A percentile compares a stretch with the other conserved stretches of the same genome.
Conservation (phyloP, 1,140 invertebrate genomes). For the Sycobia sp. region DNA sequence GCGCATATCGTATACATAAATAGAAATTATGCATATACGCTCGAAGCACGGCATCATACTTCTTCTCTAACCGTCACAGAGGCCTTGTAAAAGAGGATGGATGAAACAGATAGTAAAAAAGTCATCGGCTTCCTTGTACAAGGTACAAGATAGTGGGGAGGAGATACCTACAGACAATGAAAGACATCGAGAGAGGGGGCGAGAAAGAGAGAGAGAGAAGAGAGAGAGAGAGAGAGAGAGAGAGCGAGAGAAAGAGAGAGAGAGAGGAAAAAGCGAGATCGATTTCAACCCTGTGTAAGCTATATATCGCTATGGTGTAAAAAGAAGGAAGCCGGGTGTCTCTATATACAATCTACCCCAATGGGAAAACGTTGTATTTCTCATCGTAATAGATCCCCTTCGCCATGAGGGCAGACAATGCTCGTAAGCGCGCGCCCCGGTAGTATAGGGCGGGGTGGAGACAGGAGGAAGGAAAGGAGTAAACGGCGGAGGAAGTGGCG, state of each 20-base stretch:
- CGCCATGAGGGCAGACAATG: slow-evolving; percentile 20
- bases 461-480: neutral
- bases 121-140: too few species aligned
- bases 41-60: slow-evolving; percentile 22
- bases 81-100: too few species aligned
- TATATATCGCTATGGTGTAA: slow-evolving; percentile 22
- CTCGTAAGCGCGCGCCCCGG: slow-evolving; percentile 1
- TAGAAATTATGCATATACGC: slow-evolving; percentile 7
- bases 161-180: neutral
- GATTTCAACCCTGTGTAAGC: slow-evolving; percentile 3
- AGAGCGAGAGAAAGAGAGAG: too few species aligned
- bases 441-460: neutral
- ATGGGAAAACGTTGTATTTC: slow-evolving; percentile 35
- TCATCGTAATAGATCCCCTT: slow-evolving; percentile 25
- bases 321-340: slow-evolving; percentile 10
- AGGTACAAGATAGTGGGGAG: neutral
- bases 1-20: slow-evolving; percentile 19
- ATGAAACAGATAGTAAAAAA: too few species aligned
- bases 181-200: too few species aligned
- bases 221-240: neutral
- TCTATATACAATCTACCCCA: slow-evolving; percentile 18
- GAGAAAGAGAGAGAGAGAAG: too few species aligned
- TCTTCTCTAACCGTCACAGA: too few species aligned
- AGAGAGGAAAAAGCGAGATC: slow-evolving; percentile 15
- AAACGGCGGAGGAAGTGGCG: neutral